phyloP scores from a whole-genome alignment of 1,140 invertebrate species.

The Achroia grisella region DNA sequence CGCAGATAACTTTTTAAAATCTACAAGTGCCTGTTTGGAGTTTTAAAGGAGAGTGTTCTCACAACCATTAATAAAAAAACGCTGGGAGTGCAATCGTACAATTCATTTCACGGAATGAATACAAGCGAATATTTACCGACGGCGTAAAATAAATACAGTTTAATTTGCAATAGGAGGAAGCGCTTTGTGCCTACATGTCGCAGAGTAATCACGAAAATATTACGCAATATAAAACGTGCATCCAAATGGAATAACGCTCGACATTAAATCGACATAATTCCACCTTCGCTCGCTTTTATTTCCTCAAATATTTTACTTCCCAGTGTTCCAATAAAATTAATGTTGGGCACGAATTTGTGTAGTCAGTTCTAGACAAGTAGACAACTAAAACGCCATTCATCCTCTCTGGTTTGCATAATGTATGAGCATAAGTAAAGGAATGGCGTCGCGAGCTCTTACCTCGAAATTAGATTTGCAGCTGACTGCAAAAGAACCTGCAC shows the following conservation, averaged over 20 bases:
- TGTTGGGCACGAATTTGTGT: not conserved
- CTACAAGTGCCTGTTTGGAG: no score
- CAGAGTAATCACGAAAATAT: no score
- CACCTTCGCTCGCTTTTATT: not conserved
- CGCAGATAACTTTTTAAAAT: no score
- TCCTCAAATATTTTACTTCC: not conserved
- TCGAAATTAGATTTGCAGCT: conserved; percentile 28
- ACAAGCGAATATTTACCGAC: no score
- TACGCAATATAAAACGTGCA: not conserved
- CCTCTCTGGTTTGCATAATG: conserved; percentile 30
- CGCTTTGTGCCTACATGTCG: no score
- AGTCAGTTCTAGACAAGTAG: conserved; percentile 10
- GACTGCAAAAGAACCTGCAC: conserved; percentile 9
- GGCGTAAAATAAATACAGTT: no score
- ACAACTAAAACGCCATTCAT: conserved; percentile 16
- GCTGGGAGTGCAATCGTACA: no score
- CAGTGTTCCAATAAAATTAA: conserved; percentile 3
- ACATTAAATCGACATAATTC: not conserved
- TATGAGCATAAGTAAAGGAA: conserved; percentile 19
- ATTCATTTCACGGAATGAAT: no score
- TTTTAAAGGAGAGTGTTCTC: no score
- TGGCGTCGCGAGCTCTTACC: conserved; percentile 16
- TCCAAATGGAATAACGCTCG: not conserved
- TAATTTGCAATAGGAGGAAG: no score
- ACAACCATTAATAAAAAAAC: no score